Conservation (phyloP, 1,140 invertebrate genomes). For the Anoplophora glabripennis region DNA sequence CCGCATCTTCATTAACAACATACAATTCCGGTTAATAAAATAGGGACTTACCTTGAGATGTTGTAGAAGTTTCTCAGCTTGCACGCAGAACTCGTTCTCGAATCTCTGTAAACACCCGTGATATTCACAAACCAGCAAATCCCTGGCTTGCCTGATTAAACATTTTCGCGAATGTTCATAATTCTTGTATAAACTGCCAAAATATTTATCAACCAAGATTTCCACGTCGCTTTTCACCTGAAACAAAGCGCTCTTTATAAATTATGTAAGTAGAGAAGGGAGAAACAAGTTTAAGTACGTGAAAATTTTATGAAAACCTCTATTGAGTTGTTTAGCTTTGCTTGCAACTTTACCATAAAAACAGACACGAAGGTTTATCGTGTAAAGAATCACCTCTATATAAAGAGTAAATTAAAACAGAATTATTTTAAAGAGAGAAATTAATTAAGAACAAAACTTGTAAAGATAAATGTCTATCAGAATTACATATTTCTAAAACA, state of each 20-base stretch:
- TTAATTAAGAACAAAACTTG: no score
- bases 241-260: slow-evolving; percentile 31
- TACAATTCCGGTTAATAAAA: no score
- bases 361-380: no score
- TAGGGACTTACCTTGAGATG: slow-evolving; percentile 41
- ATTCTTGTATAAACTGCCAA: slow-evolving; percentile 59
- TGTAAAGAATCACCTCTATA: no score
- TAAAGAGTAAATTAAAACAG: no score
- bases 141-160: slow-evolving; percentile 64
- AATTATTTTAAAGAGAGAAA: no score
- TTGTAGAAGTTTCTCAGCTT: slow-evolving; percentile 55
- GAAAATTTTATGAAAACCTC: not conserved
- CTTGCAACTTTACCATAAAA: no score
- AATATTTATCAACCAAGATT: slow-evolving; percentile 59
- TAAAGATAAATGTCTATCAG: no score
- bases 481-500: no score
- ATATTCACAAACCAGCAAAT: slow-evolving; percentile 64
- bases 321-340: not conserved
- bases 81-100: slow-evolving; percentile 61
- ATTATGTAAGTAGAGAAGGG: not conserved
- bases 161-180: slow-evolving; percentile 59
- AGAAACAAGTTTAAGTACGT: not conserved
- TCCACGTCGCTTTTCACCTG: slow-evolving; percentile 57
- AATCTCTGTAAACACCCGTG: slow-evolving; percentile 61
- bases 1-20: no score